These are phyloP conservation scores for Iphiclides podalirius DNA, from an alignment of 2,888 invertebrate genomes.

Conservation along the genomic window DNA sequence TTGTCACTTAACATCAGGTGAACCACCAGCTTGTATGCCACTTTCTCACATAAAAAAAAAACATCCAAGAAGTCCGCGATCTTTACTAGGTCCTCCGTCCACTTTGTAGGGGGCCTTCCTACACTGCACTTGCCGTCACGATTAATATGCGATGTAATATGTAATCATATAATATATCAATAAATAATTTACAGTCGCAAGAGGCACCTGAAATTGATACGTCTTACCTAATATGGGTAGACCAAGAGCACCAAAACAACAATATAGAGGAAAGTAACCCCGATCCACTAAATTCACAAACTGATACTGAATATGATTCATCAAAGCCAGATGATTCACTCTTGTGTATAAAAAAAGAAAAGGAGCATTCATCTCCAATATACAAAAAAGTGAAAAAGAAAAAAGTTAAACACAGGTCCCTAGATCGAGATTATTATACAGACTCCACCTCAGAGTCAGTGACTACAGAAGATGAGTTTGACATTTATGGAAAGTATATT, in stretches of 20 bases:
- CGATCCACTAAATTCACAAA: conserved; percentile 50
- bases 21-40: no score
- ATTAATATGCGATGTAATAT: no score
- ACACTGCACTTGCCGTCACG: no score
- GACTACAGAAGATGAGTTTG: conserved; percentile 65
- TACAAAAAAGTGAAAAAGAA: conserved; percentile 51
- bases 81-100: no score
- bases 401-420: conserved; percentile 42
- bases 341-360: conserved; percentile 37
- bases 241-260: conserved; percentile 40
- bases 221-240: conserved; percentile 55
- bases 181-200: conserved; percentile 40
- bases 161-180: no score
- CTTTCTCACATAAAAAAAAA: no score
- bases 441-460: conserved; percentile 37
- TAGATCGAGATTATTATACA: conserved; percentile 36
- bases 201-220: conserved; percentile 51
- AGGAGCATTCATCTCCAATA: conserved; percentile 30
- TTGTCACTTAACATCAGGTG: no score
- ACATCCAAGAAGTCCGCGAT: no score
- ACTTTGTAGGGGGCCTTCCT: no score
- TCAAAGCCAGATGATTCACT: conserved; percentile 34
- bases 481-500: conserved; percentile 71
- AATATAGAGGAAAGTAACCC: conserved; percentile 45
- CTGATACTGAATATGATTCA: conserved; percentile 50